Evolutionary conservation across 2,888 invertebrate species (phyloP).

Genomic region (Lycocerus yunnanus): DNA sequence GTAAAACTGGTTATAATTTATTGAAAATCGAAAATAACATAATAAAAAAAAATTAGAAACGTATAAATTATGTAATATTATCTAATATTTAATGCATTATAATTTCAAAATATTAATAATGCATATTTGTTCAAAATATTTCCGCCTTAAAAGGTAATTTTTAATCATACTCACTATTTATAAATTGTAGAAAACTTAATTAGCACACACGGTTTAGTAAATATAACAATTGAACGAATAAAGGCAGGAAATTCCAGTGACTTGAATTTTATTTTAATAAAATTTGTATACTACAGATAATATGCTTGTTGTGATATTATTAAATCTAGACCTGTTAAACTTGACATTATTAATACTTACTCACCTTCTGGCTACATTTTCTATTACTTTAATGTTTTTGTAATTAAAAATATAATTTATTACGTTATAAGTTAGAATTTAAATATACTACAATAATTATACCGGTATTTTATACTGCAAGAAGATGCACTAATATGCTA

Average conservation of each 20-base stretch:
- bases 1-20: no score
- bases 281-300: not conserved
- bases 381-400: not conserved
- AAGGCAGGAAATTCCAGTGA: not conserved
- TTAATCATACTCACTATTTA: not conserved
- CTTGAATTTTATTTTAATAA: not conserved
- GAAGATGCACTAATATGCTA: no score
- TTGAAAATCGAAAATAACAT: no score
- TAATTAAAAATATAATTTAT: not conserved
- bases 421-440: not conserved
- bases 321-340: not conserved
- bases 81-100: no score
- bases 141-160: no score
- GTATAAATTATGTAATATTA: no score
- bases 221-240: not conserved
- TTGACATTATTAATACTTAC: not conserved
- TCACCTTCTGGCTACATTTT: not conserved
- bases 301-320: not conserved
- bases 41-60: no score
- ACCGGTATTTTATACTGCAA: no score
- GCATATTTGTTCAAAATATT: no score
- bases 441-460: not conserved
- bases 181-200: not conserved
- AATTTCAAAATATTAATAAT: no score
- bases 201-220: not conserved